Percentiles rank a stretch among this genome's conserved stretches.
phyloP scores from a whole-genome alignment of 2,888 invertebrate genomes.

The Tribolium freemani region DNA sequence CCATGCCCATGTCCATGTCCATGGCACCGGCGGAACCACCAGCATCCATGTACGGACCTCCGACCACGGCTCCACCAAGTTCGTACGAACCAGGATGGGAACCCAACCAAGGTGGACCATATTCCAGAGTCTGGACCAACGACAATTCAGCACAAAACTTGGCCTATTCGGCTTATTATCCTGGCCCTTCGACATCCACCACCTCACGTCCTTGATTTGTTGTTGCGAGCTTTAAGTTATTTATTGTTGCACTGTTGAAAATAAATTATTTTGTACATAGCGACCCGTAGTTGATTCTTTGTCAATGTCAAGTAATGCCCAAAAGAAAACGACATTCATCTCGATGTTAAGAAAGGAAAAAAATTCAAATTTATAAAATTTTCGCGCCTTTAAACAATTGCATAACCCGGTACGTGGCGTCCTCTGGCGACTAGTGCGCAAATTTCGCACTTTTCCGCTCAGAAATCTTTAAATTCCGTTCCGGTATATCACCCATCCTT shows the following conservation, averaged over 20 bases:
- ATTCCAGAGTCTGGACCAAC: slow-evolving; percentile 82
- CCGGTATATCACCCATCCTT: background rate
- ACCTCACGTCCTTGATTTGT: slow-evolving; percentile 63
- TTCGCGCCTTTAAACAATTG: too few species aligned
- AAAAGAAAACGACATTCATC: too few species aligned
- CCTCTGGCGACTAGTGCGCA: too few species aligned
- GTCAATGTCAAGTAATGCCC: too few species aligned
- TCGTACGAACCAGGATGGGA: slow-evolving; percentile 84
- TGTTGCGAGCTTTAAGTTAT: slow-evolving; percentile 14
- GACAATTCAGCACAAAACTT: slow-evolving; percentile 72
- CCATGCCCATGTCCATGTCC: slow-evolving; percentile 72
- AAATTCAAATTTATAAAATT: too few species aligned
- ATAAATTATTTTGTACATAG: slow-evolving; percentile 42
- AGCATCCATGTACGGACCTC: slow-evolving; percentile 77
- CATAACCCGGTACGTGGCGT: too few species aligned
- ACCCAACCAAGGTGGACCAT: slow-evolving; percentile 81
- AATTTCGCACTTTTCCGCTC: too few species aligned
- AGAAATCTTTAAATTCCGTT: background rate
- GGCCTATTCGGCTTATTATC: slow-evolving; percentile 81
- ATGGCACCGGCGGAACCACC: slow-evolving; percentile 71
- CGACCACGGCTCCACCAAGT: slow-evolving; percentile 74
- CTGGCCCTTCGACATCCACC: slow-evolving; percentile 74
- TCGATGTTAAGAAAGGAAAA: too few species aligned
- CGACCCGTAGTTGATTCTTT: background rate
- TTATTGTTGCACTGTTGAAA: slow-evolving; percentile 36